Evolutionary conservation across 2,888 invertebrate species (phyloP).

Genomic region (Timema cristinae): DNA sequence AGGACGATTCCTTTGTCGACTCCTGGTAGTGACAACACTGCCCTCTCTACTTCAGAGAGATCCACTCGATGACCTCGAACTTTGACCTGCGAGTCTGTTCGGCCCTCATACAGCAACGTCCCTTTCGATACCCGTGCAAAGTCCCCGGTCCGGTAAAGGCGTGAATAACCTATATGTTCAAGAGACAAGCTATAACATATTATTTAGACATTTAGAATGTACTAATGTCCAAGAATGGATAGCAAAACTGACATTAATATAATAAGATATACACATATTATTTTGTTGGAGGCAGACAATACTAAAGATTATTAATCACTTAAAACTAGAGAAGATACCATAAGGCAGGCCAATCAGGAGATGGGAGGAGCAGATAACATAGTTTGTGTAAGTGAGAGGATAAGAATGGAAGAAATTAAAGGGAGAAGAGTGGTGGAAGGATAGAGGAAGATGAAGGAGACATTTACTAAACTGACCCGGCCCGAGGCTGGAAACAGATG

Average conservation of each 20-base stretch:
- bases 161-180: constrained; percentile 55
- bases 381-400: too few species aligned
- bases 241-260: neutral
- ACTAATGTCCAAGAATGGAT: neutral
- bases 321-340: too few species aligned
- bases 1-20: constrained; percentile 75
- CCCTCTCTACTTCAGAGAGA: constrained; percentile 76
- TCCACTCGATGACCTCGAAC: constrained; percentile 84
- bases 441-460: too few species aligned
- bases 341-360: too few species aligned
- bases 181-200: neutral
- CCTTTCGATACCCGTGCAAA: constrained; percentile 69
- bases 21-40: constrained; percentile 57
- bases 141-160: constrained; percentile 80
- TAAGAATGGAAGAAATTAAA: too few species aligned
- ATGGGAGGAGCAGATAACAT: too few species aligned
- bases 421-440: too few species aligned
- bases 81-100: constrained; percentile 78
- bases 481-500: too few species aligned
- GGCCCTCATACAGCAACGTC: constrained; percentile 65
- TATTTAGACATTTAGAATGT: neutral
- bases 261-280: too few species aligned
- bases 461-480: too few species aligned
- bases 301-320: too few species aligned
- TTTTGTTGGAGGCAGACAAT: too few species aligned